phyloP scores from a whole-genome alignment of 2,113 vertebrate genomes.

The Indri indri region DNA sequence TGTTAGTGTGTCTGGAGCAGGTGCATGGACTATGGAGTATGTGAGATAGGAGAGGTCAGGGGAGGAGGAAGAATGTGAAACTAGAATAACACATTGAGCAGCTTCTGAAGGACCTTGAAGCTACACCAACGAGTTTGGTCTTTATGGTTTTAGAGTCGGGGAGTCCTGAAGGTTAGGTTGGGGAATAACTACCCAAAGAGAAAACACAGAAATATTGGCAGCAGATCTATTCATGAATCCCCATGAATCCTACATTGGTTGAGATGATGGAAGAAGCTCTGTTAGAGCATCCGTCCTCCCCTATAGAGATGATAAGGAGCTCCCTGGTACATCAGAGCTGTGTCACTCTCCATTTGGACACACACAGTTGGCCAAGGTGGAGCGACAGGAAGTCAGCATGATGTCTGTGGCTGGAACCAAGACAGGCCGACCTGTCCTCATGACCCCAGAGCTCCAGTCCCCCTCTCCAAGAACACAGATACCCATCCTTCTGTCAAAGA shows the following conservation, averaged over 20 bases:
- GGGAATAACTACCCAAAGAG: neutral
- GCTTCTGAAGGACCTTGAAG: neutral
- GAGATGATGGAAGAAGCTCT: neutral
- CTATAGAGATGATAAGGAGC: neutral
- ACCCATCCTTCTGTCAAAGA: neutral
- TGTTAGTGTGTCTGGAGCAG: neutral
- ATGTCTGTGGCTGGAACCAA: neutral
- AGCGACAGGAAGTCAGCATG: neutral
- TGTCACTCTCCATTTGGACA: neutral
- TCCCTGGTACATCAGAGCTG: neutral
- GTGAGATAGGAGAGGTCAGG: neutral
- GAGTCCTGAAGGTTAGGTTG: neutral
- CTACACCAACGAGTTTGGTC: neutral
- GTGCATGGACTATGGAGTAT: neutral
- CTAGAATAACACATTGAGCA: neutral
- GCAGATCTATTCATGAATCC: neutral
- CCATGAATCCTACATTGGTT: neutral
- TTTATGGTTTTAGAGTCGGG: neutral
- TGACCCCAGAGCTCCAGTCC: neutral
- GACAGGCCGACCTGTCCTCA: neutral
- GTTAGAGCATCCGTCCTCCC: neutral
- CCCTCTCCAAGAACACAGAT: neutral
- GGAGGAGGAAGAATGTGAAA: neutral
- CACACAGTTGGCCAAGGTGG: neutral
- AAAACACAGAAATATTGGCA: neutral